Base-by-base conservation (phyloP, 1,140 invertebrate genomes). In the Trigoniulus corallinus region DNA sequence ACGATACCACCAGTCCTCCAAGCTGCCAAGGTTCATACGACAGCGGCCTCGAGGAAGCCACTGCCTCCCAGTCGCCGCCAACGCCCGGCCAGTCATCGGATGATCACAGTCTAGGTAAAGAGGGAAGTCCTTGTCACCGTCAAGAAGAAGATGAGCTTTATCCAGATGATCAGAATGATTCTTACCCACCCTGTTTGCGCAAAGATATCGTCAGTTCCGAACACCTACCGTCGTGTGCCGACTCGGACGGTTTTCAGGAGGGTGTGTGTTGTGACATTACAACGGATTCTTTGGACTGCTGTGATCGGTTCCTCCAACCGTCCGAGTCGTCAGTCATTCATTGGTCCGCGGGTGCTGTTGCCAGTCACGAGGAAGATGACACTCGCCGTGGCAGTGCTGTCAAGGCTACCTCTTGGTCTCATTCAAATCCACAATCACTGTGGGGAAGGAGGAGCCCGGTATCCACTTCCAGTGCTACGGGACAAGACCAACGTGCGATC, bases 161-260 rank as follows among this genome's bases (percentile, higher is more conserved):
- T 55, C 48, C 41, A 52, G 53, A 40, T 52, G 48, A 47, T 48
- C 55, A 52, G 41, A 48, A 50, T 39, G 48, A 47, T 50, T 48
- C 51, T 40, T 53, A 56, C 41, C 47, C 43, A 47, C 54, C 44
- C 40, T 15, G 46, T 43, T 42, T 27, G n/a, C n/a, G n/a, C n/a
- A n/a, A n/a, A n/a, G 29, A 34, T 34, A 7, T 7, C 20, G 27
- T 21, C n/a, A 27, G 37, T 49, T 27, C 50, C 41, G 50, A 44
- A 21, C 51, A 50, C 34, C 53, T 49, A 50, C 53, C 53, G 41
- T 46, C 49, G 39, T 49, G 54, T 49, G 55, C 51, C 50, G 50
- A 48, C 24, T 49, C 41, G 45, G 45, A 52, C 43, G 49, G 51
- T 46, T 48, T 34, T 42, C 40, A 50, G 29, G 48, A 43, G 25